phyloP scores from a whole-genome alignment of 2,113 vertebrate genomes.

The Scophthalmus maximus region DNA sequence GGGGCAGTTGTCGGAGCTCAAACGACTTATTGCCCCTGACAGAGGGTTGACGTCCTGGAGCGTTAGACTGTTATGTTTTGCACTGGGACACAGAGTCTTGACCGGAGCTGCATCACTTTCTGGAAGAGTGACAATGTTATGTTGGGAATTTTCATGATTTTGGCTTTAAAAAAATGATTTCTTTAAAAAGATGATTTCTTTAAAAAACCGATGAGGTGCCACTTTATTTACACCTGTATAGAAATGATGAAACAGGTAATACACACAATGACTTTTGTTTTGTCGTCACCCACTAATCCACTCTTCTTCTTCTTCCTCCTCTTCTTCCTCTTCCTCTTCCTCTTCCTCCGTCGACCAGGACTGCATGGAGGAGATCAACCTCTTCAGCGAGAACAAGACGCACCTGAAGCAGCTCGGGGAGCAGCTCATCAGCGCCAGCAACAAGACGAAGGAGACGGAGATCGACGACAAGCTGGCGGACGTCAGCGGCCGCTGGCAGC shows the following conservation, averaged over 20 bases:
- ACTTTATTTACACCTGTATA: not conserved
- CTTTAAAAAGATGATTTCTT: no score
- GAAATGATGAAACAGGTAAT: no score
- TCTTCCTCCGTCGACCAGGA: conserved; percentile 81
- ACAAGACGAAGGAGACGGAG: conserved; percentile 86
- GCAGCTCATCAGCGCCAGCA: conserved; percentile 90
- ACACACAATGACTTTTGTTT: no score
- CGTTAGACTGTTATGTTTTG: no score
- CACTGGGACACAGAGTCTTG: no score
- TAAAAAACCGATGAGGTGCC: no score
- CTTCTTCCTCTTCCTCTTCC: not conserved
- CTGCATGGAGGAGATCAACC: conserved; percentile 96
- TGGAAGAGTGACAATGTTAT: no score
- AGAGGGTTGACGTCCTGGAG: not conserved
- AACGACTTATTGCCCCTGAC: conserved; percentile 21
- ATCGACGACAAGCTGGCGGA: conserved; percentile 91
- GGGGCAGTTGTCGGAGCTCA: not conserved
- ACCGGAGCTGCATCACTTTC: no score
- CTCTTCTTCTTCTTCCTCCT: not conserved
- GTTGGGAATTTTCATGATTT: no score
- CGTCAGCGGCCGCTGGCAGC: conserved; percentile 92
- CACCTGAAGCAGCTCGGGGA: conserved; percentile 92
- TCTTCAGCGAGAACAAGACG: conserved; percentile 92
- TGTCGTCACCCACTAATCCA: not conserved
- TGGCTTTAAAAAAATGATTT: no score